phyloP scores from a whole-genome alignment of 2,113 vertebrate species.

The Forbesichthys papilliferus region DNA sequence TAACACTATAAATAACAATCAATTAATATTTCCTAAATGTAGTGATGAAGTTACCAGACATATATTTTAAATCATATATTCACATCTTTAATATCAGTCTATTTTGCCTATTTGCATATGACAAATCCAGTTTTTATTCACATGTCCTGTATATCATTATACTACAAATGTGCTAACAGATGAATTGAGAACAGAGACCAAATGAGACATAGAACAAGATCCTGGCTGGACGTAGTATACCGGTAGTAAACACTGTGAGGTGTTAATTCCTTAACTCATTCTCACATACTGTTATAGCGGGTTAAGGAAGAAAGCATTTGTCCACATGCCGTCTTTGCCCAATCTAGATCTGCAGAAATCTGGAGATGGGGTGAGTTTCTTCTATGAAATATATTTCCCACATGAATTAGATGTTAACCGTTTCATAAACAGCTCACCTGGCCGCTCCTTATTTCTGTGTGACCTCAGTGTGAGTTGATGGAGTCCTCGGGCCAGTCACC shows the following conservation, averaged over 20 bases:
- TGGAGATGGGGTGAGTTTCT: constrained; percentile 88
- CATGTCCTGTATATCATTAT: not conserved
- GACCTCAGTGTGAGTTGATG: constrained; percentile 87
- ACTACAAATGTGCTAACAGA: not conserved
- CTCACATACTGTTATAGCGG: constrained; percentile 98
- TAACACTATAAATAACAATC: no score
- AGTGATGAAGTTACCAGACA: no score
- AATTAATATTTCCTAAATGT: no score
- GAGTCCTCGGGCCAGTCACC: constrained; percentile 88
- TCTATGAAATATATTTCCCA: no score
- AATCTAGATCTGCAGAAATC: constrained; percentile 96
- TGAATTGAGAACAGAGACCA: not conserved
- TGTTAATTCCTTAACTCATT: constrained; percentile 81
- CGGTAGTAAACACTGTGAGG: not conserved
- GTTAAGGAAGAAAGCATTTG: constrained; percentile 97
- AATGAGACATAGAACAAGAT: not conserved
- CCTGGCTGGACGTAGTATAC: not conserved
- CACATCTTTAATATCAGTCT: no score
- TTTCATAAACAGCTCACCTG: not conserved
- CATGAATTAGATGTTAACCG: no score
- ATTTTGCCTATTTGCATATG: no score
- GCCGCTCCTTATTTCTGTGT: not conserved
- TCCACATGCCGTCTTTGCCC: constrained; percentile 97
- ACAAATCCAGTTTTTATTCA: not conserved
- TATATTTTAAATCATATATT: no score